A percentile compares a stretch with the other conserved stretches of the same genome.
phyloP scores from a whole-genome alignment of 2,888 invertebrate species.

The Macrophya alboannulata region DNA sequence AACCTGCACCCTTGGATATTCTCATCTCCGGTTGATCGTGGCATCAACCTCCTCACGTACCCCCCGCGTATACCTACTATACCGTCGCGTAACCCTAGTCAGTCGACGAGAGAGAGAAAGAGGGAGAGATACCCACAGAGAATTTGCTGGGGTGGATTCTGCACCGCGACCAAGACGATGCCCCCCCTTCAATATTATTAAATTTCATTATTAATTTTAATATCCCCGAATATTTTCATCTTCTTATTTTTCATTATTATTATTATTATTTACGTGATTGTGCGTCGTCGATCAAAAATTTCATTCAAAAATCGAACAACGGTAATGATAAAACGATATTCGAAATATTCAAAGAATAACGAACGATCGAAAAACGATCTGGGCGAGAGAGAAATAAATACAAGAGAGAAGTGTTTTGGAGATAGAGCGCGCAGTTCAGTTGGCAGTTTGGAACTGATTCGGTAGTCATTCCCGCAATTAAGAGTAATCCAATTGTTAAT shows the following conservation, averaged over 20 bases:
- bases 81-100: neutral
- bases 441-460: slow-evolving; percentile 59
- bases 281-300: too few species aligned
- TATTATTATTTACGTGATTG: neutral
- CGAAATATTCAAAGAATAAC: neutral
- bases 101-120: neutral
- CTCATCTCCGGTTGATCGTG: slow-evolving; percentile 47
- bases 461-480: slow-evolving; percentile 65
- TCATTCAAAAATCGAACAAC: too few species aligned
- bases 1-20: slow-evolving; percentile 36
- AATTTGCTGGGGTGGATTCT: neutral
- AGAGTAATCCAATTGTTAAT: slow-evolving; percentile 72
- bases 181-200: slow-evolving; percentile 16
- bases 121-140: neutral
- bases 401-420: neutral
- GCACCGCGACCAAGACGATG: neutral
- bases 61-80: neutral
- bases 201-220: neutral
- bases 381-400: neutral
- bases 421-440: neutral
- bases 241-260: neutral
- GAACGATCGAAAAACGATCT: neutral
- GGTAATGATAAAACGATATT: neutral
- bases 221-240: neutral
- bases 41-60: neutral